Percentiles rank a stretch among this genome's conserved stretches.
Conservation (phyloP, 2,888 invertebrate species). For the Nyleta sp. region DNA sequence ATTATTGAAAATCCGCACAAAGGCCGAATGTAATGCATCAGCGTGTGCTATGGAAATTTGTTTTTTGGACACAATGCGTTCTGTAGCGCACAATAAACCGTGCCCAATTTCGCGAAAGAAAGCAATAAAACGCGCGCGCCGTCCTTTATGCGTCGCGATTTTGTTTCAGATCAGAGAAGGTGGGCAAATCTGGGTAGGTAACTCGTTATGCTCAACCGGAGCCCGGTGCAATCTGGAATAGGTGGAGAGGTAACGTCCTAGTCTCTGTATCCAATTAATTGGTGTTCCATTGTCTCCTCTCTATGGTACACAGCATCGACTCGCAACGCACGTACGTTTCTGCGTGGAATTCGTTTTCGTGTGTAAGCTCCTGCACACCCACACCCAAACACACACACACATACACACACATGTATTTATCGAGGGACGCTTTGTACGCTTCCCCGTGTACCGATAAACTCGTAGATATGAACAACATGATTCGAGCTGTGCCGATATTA, state of each 20-base stretch:
- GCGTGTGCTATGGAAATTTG: conserved; percentile 32
- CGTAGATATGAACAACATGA: conserved; percentile 63
- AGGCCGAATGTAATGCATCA: conserved; percentile 34
- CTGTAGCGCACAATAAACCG: conserved; percentile 25
- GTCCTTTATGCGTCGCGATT: conserved; percentile 32
- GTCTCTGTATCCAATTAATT: conserved; percentile 71
- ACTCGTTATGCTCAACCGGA: conserved; percentile 58
- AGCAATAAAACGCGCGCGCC: conserved; percentile 35
- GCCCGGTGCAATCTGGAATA: conserved; percentile 62
- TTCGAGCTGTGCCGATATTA: conserved; percentile 71
- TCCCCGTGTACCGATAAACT: conserved; percentile 56
- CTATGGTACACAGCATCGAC: conserved; percentile 29
- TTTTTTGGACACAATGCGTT: conserved; percentile 44
- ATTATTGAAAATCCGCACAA: conserved; percentile 42
- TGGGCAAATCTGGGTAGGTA: conserved; percentile 46
- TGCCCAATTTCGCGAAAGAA: conserved; percentile 44
- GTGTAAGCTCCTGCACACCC: conserved; percentile 34
- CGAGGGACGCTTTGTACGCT: conserved; percentile 53
- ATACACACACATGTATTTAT: conserved; percentile 43
- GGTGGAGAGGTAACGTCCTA: conserved; percentile 68
- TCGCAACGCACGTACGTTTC: conserved; percentile 59
- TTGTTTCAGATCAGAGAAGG: conserved; percentile 50
- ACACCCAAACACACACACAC: conserved; percentile 7
- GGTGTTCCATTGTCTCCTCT: conserved; percentile 69
- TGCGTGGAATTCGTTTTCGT: conserved; percentile 56